Percentiles rank a stretch among this genome's conserved stretches.
phyloP scores from a whole-genome alignment of 1,140 invertebrate genomes.

The Kradibia gibbosae region DNA sequence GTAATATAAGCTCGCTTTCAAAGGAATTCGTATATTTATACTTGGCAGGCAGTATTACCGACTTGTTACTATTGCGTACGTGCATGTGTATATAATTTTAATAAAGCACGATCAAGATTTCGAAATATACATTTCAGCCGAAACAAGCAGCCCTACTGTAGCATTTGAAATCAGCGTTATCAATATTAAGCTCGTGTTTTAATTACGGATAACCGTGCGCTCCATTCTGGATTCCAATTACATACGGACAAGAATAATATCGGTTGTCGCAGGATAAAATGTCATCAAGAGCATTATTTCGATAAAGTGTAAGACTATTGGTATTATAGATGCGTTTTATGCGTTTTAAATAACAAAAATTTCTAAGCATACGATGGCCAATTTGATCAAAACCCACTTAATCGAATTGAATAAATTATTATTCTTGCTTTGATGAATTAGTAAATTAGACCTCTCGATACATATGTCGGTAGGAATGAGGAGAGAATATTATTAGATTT shows the following conservation, averaged over 20 bases:
- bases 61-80: too few species aligned
- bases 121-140: too few species aligned
- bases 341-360: neutral
- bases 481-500: neutral
- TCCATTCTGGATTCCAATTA: neutral
- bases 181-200: neutral
- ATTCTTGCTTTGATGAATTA: slow-evolving; percentile 13
- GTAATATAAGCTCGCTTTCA: too few species aligned
- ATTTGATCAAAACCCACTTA: neutral
- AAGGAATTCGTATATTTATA: too few species aligned
- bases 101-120: too few species aligned
- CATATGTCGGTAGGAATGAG: neutral
- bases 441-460: neutral
- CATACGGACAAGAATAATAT: neutral
- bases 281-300: neutral
- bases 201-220: neutral
- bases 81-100: too few species aligned
- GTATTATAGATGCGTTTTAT: neutral
- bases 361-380: neutral
- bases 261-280: neutral
- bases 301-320: neutral
- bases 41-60: too few species aligned
- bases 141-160: too few species aligned
- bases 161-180: neutral
- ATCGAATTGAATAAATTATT: slow-evolving; percentile 25